Percentiles rank a stretch among this genome's conserved stretches.
Evolutionary conservation across 2,888 invertebrate species (phyloP).

Genomic region (Rugalucina vietnamica): DNA sequence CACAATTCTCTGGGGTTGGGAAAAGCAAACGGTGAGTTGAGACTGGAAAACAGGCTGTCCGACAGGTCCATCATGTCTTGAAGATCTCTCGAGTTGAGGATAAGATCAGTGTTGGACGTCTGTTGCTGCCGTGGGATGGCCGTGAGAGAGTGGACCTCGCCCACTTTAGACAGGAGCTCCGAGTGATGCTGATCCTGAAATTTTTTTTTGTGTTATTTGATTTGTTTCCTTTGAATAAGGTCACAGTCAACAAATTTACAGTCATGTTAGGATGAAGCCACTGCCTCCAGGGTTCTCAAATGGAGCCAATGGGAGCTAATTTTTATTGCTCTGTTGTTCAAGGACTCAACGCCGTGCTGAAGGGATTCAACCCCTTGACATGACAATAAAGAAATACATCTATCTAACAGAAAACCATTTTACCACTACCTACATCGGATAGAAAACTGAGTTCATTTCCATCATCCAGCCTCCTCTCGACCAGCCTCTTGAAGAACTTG

Average conservation of each 20-base stretch:
- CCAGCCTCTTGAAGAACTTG: conserved; percentile 66
- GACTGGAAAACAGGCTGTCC: conserved; percentile 84
- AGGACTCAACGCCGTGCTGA: too few relatives aligned
- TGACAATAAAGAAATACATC: too few relatives aligned
- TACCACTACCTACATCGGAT: not conserved
- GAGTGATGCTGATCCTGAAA: conserved; percentile 50
- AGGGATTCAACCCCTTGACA: too few relatives aligned
- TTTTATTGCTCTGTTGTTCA: too few relatives aligned
- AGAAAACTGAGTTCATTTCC: not conserved
- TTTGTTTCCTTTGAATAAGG: too few relatives aligned
- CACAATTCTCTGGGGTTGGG: conserved; percentile 98
- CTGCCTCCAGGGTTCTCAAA: too few relatives aligned
- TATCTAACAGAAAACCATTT: too few relatives aligned
- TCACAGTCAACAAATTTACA: too few relatives aligned
- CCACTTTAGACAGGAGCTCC: conserved; percentile 70
- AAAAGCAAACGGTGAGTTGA: conserved; percentile 93
- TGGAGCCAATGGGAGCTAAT: too few relatives aligned
- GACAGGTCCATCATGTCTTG: conserved; percentile 84
- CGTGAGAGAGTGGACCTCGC: conserved; percentile 52
- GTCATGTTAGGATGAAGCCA: too few relatives aligned
- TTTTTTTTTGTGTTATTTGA: too few relatives aligned
- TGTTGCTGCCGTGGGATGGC: conserved; percentile 53
- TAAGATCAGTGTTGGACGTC: conserved; percentile 71
- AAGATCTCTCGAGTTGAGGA: conserved; percentile 71
- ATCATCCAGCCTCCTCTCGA: not conserved